Evolutionary conservation across 2,797 vertebrate species (phyloP).

Genomic region (Cercopithecus diana): DNA sequence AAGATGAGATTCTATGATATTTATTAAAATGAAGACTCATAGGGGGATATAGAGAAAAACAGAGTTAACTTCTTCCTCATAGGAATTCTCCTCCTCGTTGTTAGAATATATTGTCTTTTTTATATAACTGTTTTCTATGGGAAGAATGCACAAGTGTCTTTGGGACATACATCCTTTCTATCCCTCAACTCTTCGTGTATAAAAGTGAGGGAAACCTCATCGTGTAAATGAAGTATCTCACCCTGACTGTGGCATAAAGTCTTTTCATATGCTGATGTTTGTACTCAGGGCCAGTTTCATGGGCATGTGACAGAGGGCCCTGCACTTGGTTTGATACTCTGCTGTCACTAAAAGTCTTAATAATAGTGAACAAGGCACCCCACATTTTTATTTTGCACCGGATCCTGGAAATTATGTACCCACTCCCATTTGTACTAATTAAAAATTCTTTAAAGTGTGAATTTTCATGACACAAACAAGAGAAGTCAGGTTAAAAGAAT

Average conservation of each 20-base stretch:
- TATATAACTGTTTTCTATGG: background rate
- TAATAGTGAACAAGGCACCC: background rate
- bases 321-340: background rate
- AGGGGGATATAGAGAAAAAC: background rate
- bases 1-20: background rate
- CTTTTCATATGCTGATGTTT: background rate
- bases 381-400: background rate
- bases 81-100: background rate
- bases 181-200: background rate
- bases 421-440: background rate
- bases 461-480: background rate
- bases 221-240: background rate
- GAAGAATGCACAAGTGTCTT: background rate
- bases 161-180: background rate
- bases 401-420: background rate
- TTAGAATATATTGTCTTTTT: background rate
- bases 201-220: background rate
- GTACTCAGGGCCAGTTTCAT: background rate
- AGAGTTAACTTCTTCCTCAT: background rate
- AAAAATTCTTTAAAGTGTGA: background rate
- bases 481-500: background rate
- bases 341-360: background rate
- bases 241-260: background rate
- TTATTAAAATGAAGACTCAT: background rate
- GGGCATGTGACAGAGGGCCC: background rate